Evolutionary conservation across 2,113 vertebrate species (phyloP), one percentile per base, ranked within the genome.

Genomic region (Paratilapia polleni): DNA sequence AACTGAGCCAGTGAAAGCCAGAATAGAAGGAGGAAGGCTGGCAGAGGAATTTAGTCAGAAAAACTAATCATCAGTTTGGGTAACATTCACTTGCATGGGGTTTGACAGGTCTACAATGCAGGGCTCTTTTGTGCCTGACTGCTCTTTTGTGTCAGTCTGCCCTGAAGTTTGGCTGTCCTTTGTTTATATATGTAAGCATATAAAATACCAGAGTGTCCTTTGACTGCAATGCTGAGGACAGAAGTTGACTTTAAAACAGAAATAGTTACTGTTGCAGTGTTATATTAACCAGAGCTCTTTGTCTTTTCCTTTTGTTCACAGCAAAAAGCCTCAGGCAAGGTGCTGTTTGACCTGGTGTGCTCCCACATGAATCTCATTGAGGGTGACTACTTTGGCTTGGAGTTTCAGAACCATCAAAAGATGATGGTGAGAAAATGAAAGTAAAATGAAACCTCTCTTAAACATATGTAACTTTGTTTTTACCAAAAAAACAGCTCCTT

Each of bases 321-420:
- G 98, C 97, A 97, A 96, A 97, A 97, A 94, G 97, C 97, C 80
- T 97, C 98, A 0, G 98, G 98, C 74, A 99, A 98, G 86, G 95
- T 97, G 93, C 91, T 99, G 87, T 95, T 99, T 80, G 97, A 99
- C 74, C 96, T 97, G 4, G 97, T 99, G 79, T 99, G 98, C 93
- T 96, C 92, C 88, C 97, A 98, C 93, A 96, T 99, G 90, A 99
- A 99, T 86, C 97, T 99, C 47, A 95, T 99, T n/a, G 98, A 99
- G 92, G 98, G 98, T 0, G 98, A 99, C 93, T 99, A 99, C 93
- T 99, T 99, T 78, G 97, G 98, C 90, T 95, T 99, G 74, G 98
- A 99, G 94, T 99, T 97, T 94, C 97, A 97, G 83, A 98, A 98
- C 93, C 97, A 98, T 92, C 97, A 96, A 80, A 99, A 99, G 92